Evolutionary conservation across 1,140 invertebrate genomes (phyloP), one percentile per base, ranked within the genome.

Genomic region (Carcinoscorpius rotundicauda): DNA sequence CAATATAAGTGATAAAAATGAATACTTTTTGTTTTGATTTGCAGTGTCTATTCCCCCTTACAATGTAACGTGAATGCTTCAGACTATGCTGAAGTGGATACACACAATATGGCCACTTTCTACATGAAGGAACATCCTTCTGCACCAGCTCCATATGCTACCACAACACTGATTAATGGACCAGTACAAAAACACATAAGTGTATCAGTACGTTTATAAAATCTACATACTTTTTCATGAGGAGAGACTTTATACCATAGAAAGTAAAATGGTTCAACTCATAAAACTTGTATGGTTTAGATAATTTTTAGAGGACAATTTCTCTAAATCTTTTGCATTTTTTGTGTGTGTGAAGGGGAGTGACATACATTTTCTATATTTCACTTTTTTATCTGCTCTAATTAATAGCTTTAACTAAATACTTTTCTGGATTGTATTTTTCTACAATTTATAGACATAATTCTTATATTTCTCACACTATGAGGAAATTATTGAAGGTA

Each of bases 81-180:
- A 0, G 86, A 88, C 70, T 88, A 89, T 69, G 87, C 87, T 0
- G 87, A 89, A 77, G 87, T 88, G 3, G 87, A 89, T 73, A 84
- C 84, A 6, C 77, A 83, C 56, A 85, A 81, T 71, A 72, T 91
- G 65, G 87, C 86, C 8, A 90, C 87, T 0, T 91, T 91, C 72
- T 89, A 91, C 75, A 88, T 88, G 67, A 84, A 80, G 78, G 52
- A 81, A 83, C 73, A 71, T 9, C 60, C 72, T 60, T 67, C 71
- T 29, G 71, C 73, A 66, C 87, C 87, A 0, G 87, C 87, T 5
- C 89, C 89, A 0, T 91, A 91, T 73, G 89, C 89, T 1, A 91
- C 88, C 0, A 91, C 89, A 3, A 89, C 88, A 58, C 76, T 88
- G 10, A 81, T 83, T 63, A 77, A 75, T 67, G 74, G 29, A 29